Evolutionary conservation across 2,113 vertebrate species (phyloP).

Genomic region (Pseudolaguvia tuberculata): DNA sequence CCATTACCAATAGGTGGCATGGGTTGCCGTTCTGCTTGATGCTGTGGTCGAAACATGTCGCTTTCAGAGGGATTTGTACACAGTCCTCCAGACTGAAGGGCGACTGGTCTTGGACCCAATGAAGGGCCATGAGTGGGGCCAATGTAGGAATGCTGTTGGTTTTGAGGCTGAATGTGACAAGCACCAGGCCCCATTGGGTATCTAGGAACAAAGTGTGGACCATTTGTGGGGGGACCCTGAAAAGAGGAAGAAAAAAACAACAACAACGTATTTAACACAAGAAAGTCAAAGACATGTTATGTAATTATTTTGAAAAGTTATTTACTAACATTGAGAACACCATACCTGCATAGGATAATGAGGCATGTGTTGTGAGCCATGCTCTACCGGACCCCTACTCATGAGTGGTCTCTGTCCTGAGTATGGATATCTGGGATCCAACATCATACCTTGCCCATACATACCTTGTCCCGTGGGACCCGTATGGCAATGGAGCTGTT

Average conservation of each 20-base stretch:
- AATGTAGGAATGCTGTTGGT: slow-evolving; percentile 69
- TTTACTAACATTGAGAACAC: background rate
- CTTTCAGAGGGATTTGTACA: slow-evolving; percentile 71
- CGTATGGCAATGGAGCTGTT: slow-evolving; percentile 61
- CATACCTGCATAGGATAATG: slow-evolving; percentile 82
- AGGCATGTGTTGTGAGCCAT: slow-evolving; percentile 67
- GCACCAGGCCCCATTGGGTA: slow-evolving; percentile 67
- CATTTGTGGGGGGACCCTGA: slow-evolving; percentile 73
- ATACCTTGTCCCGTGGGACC: slow-evolving; percentile 69
- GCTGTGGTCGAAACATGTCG: slow-evolving; percentile 71
- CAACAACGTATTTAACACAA: background rate
- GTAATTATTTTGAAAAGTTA: background rate
- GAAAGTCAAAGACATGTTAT: background rate
- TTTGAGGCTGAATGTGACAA: slow-evolving; percentile 55
- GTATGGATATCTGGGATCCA: slow-evolving; percentile 72
- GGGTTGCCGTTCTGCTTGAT: slow-evolving; percentile 60
- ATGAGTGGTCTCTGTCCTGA: slow-evolving; percentile 70
- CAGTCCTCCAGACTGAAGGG: slow-evolving; percentile 71
- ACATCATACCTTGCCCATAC: slow-evolving; percentile 70
- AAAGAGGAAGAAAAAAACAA: background rate
- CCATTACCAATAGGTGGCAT: slow-evolving; percentile 58
- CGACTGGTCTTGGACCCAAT: slow-evolving; percentile 71
- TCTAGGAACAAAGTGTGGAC: slow-evolving; percentile 70
- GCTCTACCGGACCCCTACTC: slow-evolving; percentile 69
- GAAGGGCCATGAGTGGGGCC: slow-evolving; percentile 73